A percentile compares a stretch with the other conserved stretches of the same genome.
These are phyloP conservation scores for Druon quercuslanigerum DNA, from an alignment of 1,140 invertebrate species.

Conservation along the genomic window DNA sequence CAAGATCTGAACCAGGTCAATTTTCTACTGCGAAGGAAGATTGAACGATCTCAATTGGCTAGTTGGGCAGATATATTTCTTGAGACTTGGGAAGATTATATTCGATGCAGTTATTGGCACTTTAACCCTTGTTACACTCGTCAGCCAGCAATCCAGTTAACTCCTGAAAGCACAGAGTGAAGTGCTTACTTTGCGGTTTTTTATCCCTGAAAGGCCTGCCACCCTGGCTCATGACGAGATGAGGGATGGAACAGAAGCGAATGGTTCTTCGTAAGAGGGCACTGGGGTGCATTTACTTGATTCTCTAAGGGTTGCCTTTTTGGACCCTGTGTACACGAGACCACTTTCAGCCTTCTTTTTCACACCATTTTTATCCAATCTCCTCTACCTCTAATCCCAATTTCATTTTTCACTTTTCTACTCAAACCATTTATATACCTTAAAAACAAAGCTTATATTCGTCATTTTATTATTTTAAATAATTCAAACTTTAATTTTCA, in stretches of 20 bases:
- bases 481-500: no score
- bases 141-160: conserved; percentile 13
- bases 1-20: not conserved
- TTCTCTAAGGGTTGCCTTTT: conserved; percentile 23
- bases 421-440: not conserved
- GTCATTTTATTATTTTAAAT: no score
- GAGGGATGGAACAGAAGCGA: conserved; percentile 25
- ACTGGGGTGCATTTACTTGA: conserved; percentile 25
- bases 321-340: conserved; percentile 14
- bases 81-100: not conserved
- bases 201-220: conserved; percentile 25
- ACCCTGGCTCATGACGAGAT: conserved; percentile 18
- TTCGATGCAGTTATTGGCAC: conserved; percentile 24
- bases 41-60: not conserved
- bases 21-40: not conserved
- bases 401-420: not conserved
- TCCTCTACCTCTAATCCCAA: not conserved
- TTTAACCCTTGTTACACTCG: conserved; percentile 3
- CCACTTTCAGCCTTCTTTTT: conserved; percentile 9
- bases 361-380: conserved; percentile 24
- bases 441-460: no score
- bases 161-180: conserved; percentile 23
- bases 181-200: conserved; percentile 28
- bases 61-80: not conserved
- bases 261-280: conserved; percentile 19